Evolutionary conservation across 1,140 invertebrate genomes (phyloP), one percentile per base, ranked within the genome.

Genomic region (Melitaea cinxia): DNA sequence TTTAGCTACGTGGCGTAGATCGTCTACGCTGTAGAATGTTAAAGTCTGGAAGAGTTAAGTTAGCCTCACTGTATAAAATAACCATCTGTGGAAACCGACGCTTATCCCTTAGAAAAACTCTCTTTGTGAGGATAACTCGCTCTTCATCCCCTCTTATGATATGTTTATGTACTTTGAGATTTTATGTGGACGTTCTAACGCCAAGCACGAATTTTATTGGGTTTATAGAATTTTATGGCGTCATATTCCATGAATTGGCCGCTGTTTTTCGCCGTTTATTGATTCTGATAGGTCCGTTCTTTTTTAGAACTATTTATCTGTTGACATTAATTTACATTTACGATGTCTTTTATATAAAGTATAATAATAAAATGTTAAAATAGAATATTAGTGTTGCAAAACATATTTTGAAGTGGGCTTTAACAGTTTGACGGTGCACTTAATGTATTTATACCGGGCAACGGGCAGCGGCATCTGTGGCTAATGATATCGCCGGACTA

Each of bases 101-200:
- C 71, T 89, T 82, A 90, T 88, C 85, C 88, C 83, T 65, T 65
- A 77, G 73, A 85, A 83, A 89, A 89, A 88, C 77, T 81, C 80
- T 83, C 80, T 88, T 87, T 89, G 85, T 88, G 83, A 75, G 83
- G 76, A 88, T 87, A 88, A 88, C 85, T 82, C 82, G 78, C 76
- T 81, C 79, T 82, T 82, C 75, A 85, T 80, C 84, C 83, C 80
- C 85, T 77, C 85, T 88, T 89, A 91, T 89, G 88, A 91, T 91
- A 91, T 88, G 88, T 91, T 91, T 91, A 91, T 89, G 86, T 89
- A 91, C 84, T 89, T 89, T 85, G 77, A 84, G 86, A 89, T 91
- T 91, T 91, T 91, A 91, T 91, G 88, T 83, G 86, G 83, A 84
- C 83, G 85, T 91, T 91, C 82, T 82, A 82, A 89, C 86, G 86